These are phyloP conservation scores for Salpingus planirostris DNA, from an alignment of 2,888 invertebrate genomes.

Conservation along the genomic window DNA sequence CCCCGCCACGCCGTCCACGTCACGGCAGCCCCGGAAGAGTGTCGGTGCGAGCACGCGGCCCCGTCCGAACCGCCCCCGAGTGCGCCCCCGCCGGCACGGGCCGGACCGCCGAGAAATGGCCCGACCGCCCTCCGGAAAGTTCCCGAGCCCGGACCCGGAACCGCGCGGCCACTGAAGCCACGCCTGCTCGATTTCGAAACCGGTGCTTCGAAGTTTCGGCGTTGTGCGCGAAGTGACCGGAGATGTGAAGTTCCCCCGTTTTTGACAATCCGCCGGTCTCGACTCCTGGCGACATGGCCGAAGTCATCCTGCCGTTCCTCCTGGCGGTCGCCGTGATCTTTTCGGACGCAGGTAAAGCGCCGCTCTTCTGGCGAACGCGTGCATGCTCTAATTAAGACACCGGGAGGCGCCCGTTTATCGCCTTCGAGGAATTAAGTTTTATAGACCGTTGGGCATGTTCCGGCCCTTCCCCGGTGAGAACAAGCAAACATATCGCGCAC, in stretches of 20 bases:
- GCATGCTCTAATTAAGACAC: constrained; percentile 11
- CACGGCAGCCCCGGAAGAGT: constrained; percentile 4
- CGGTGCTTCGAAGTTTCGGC: too few species aligned
- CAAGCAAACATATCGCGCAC: constrained; percentile 7
- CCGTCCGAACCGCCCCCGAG: constrained; percentile 2
- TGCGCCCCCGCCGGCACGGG: too few species aligned
- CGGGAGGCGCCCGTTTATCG: constrained; percentile 9
- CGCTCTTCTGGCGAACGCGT: constrained; percentile 5
- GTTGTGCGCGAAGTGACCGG: too few species aligned
- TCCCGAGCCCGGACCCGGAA: too few species aligned
- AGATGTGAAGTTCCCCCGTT: too few species aligned
- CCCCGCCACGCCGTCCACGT: constrained; percentile 6
- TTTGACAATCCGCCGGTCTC: too few species aligned
- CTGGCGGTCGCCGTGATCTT: constrained; percentile 17
- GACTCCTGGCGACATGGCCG: too few species aligned
- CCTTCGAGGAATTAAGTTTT: constrained; percentile 11
- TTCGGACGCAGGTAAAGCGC: constrained; percentile 21
- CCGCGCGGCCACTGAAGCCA: too few species aligned
- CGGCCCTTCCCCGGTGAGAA: constrained; percentile 9
- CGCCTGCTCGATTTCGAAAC: too few species aligned
- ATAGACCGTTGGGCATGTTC: constrained; percentile 11
- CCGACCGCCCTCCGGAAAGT: too few species aligned
- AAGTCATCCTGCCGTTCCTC: constrained; percentile 11
- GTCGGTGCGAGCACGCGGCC: constrained; percentile 20
- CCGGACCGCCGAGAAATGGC: too few species aligned